Evolutionary conservation across 2,113 vertebrate species (phyloP), one percentile per base, ranked within the genome.

Genomic region (Trichechus manatus): DNA sequence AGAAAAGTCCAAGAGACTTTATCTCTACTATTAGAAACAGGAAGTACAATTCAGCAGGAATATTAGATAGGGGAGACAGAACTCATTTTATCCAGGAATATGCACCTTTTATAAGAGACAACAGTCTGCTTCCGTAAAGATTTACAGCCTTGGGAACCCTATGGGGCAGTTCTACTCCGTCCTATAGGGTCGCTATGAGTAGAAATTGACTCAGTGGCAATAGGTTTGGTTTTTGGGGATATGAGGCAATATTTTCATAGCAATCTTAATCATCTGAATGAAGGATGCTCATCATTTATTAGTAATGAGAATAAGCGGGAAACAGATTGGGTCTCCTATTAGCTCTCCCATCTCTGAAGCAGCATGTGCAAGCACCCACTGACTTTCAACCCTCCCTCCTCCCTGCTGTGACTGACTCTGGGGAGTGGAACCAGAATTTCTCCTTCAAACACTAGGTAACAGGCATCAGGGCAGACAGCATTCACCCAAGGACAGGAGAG

Each of bases 21-120:
- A 68, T n/a, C 44, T 94, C 78, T 47, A 74, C 74, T 91, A 59
- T 77, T 74, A 88, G 64, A 39, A 79, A 81, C 3, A 36, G 75
- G 75, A 72, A 44, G 47, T 31, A 44, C 83, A 97, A 78, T 91
- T 93, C 44, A 82, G 64, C 33, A 86, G 61, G 39, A 91, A 63
- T 91, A 87, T 68, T 84, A 89, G 81, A 47, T 56, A 87, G 89
- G 15, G 50, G 53, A 87, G 80, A 93, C 4, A 89, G 27, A 91
- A 63, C 79, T 93, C 42, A 72, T 39, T 81, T 75, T 70, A 94
- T 83, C 36, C 68, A 93, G 75, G n/a, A 88, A 56, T 13, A 82
- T 23, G 31, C 15, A 72, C 3, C 39, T 25, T 97, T 83, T 72
- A 36, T 70, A 64, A 10, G 27, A 72, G 10, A 33, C 11, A 27